These are phyloP conservation scores for Latheticus oryzae DNA, from an alignment of 2,888 invertebrate species.

Conservation along the genomic window DNA sequence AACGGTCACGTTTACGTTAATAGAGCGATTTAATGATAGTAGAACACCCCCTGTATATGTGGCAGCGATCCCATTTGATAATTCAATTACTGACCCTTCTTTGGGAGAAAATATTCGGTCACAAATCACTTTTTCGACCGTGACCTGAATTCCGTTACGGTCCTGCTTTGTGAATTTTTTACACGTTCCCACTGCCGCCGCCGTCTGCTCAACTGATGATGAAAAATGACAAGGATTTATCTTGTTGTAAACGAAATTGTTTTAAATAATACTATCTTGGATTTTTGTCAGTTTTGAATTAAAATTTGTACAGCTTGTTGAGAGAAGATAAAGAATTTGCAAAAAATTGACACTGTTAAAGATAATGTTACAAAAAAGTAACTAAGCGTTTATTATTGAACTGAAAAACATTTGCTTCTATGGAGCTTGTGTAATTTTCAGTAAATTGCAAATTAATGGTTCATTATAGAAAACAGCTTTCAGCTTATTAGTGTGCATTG, in stretches of 20 bases:
- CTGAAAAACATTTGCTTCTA: too few species aligned
- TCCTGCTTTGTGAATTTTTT: constrained; percentile 23
- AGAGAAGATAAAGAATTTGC: too few species aligned
- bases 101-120: constrained; percentile 5
- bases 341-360: too few species aligned
- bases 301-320: too few species aligned
- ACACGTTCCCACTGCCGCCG: constrained; percentile 13
- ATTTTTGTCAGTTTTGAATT: constrained; percentile 34
- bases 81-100: constrained; percentile 16
- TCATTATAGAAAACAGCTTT: too few species aligned
- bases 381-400: too few species aligned
- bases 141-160: constrained; percentile 24
- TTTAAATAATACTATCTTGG: constrained; percentile 25
- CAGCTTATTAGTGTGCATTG: too few species aligned
- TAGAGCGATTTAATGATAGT: constrained; percentile 5
- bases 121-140: constrained; percentile 18
- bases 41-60: neutral
- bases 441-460: too few species aligned
- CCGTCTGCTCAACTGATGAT: constrained; percentile 30
- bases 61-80: constrained; percentile 1
- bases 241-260: constrained; percentile 26
- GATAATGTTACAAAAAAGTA: too few species aligned
- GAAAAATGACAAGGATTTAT: constrained; percentile 19
- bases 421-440: too few species aligned
- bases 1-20: constrained; percentile 5